These are phyloP conservation scores for Chaetodon auriga DNA, from an alignment of 2,113 vertebrate genomes.

Conservation along the genomic window DNA sequence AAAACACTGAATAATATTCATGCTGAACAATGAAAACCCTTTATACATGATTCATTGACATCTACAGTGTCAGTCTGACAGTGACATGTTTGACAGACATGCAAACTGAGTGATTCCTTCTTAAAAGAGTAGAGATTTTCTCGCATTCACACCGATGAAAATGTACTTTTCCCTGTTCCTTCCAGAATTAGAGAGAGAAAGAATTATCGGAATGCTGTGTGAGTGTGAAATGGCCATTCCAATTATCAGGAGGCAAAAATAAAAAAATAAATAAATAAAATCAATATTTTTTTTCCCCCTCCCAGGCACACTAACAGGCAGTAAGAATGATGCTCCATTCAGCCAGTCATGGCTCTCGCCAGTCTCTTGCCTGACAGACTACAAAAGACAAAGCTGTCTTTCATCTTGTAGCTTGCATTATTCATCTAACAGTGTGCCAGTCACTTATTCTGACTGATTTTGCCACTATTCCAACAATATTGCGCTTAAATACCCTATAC, in stretches of 20 bases:
- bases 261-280: conserved; percentile 58
- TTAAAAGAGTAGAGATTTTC: conserved; percentile 3
- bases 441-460: conserved; percentile 74
- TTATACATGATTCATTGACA: conserved; percentile 29
- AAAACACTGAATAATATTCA: conserved; percentile 52
- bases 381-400: conserved; percentile 74
- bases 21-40: conserved; percentile 27
- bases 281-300: conserved; percentile 64
- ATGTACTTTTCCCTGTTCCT: not conserved
- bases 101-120: not conserved
- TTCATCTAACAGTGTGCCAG: conserved; percentile 66
- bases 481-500: conserved; percentile 32
- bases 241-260: conserved; percentile 46
- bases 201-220: conserved; percentile 14
- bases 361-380: conserved; percentile 68
- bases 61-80: conserved; percentile 9
- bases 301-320: conserved; percentile 67
- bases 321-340: conserved; percentile 52
- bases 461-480: conserved; percentile 64
- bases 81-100: conserved; percentile 8
- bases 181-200: conserved; percentile 30
- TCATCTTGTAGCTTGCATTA: conserved; percentile 73
- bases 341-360: conserved; percentile 46
- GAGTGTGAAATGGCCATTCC: conserved; percentile 67
- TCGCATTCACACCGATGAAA: conserved; percentile 1